Conservation (phyloP, 2,888 invertebrate genomes). For the Mechanitis messenoides region DNA sequence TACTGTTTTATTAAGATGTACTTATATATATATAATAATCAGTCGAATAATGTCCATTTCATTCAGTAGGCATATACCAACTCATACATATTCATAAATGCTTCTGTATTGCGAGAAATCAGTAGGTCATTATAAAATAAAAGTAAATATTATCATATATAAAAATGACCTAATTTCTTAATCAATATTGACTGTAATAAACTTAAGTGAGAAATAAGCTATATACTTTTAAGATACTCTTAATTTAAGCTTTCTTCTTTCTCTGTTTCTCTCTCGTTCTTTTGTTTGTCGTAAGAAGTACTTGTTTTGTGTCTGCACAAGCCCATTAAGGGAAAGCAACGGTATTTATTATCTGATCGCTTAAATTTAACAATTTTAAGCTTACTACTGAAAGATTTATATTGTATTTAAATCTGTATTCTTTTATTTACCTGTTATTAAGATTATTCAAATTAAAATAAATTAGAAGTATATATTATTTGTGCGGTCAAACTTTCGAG, state of each 20-base stretch:
- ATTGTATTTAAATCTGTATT: constrained; percentile 1
- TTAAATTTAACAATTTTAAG: constrained; percentile 37
- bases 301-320: constrained; percentile 22
- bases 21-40: neutral
- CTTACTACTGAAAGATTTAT: constrained; percentile 31
- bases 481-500: too few relatives aligned
- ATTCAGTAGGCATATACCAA: constrained; percentile 9
- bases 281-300: constrained; percentile 9
- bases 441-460: too few relatives aligned
- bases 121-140: neutral
- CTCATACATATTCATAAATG: neutral
- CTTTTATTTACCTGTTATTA: too few relatives aligned
- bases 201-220: too few relatives aligned
- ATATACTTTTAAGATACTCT: too few relatives aligned
- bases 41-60: neutral
- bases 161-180: constrained; percentile 5
- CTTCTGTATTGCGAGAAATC: constrained; percentile 1
- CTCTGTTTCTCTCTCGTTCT: too few relatives aligned
- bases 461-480: too few relatives aligned
- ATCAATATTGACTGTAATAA: too few relatives aligned
- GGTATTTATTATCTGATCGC: constrained; percentile 35
- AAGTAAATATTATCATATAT: neutral
- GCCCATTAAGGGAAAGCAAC: constrained; percentile 37
- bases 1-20: neutral
- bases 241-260: too few relatives aligned